Conservation (phyloP, 92 coral and sea anemone genomes). For the Paragorgia papillata region DNA sequence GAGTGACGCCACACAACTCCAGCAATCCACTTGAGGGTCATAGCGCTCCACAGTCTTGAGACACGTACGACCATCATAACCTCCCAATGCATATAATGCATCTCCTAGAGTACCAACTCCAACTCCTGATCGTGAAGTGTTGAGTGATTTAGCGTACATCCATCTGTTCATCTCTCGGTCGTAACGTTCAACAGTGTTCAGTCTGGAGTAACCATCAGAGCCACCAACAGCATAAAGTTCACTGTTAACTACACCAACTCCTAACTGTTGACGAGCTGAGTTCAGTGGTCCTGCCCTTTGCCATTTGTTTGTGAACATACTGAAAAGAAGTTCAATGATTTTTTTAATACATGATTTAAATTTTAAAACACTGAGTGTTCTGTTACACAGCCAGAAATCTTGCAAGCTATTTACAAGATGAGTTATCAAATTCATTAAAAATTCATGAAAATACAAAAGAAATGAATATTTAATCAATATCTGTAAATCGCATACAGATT, state of each 20-base stretch:
- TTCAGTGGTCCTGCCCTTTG: constrained; percentile 83
- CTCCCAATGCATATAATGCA: constrained; percentile 96
- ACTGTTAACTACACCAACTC: constrained; percentile 86
- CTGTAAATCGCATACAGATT: no score
- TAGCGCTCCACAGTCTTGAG: constrained; percentile 97
- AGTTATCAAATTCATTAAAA: no score
- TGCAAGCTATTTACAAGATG: no score
- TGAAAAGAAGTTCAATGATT: constrained; percentile 13
- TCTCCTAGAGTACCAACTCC: constrained; percentile 96
- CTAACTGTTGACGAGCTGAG: constrained; percentile 97
- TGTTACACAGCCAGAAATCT: no score
- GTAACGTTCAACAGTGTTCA: constrained; percentile 86
- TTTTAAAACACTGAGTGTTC: no score
- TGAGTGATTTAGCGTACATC: constrained; percentile 87
- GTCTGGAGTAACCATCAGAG: constrained; percentile 92
- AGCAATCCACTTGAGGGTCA: constrained; percentile 96
- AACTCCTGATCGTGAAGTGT: constrained; percentile 97
- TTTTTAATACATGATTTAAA: background rate
- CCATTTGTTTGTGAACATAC: constrained; percentile 89
- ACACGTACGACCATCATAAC: constrained; percentile 97
- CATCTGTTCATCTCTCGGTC: constrained; percentile 84
- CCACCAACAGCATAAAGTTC: constrained; percentile 96
- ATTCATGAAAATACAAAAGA: no score
- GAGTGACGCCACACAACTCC: constrained; percentile 95
- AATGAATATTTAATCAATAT: no score